Base-by-base conservation (phyloP, 2,888 invertebrate genomes). In the Automeris io region DNA sequence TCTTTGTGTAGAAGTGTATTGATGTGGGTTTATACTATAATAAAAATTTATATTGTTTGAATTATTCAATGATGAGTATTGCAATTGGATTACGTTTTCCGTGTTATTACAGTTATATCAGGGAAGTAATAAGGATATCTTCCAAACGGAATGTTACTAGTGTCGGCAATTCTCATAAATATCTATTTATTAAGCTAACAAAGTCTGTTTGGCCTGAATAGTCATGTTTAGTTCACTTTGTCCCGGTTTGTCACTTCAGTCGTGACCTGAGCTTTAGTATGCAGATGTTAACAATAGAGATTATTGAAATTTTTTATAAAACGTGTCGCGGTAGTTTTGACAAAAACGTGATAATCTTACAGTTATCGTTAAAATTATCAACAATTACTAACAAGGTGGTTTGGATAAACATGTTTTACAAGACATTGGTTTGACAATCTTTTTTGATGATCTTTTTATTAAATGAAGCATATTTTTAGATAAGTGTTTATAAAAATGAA, bases 241-340 rank as follows among this genome's bases (percentile, higher is more conserved):
- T 57, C 47, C 21, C 21, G 34, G 40, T 45, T 43, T 43, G 49
- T 57, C 47, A 44, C 37, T 32, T 9, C 22, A 47, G 37, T 55
- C 57, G 62, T 59, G 64, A 59, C 46, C 23, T 13, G 21, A n/a
- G 32, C 8, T 16, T 63, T 61, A 57, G 45, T 46, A 35, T 18
- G 21, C 13, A 37, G 37, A 38, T 44, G 54, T 43, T 43, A 54
- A 59, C 19, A 36, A 21, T 31, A 23, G 37, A 43, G 38, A 38
- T 41, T 40, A 39, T 42, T 37, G 34, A 42, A 39, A 37, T 41
- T 26, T 31, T 31, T 21, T 37, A 6, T 22, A 23, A 9, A 29
- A 21, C 23, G 22, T 32, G 26, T 36, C 13, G n/a, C 31, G 29
- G 37, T 13, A 35, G 35, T 24, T 7, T 19, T 12, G 9, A 22